Base-by-base conservation (phyloP, 2,888 invertebrate species). In the Eudemis profundana region DNA sequence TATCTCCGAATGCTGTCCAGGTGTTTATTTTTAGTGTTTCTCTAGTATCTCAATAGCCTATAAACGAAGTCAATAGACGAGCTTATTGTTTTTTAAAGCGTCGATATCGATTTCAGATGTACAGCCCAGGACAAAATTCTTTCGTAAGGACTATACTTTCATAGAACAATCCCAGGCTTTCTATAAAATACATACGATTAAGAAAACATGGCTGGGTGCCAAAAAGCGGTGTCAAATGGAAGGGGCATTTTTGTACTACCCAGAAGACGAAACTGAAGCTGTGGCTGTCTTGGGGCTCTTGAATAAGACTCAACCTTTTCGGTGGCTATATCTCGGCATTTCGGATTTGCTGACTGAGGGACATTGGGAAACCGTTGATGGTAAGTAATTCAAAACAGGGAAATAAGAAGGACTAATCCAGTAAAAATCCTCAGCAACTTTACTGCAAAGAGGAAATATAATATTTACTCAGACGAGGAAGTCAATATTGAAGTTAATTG, bases 311-410 rank as follows among this genome's bases (percentile, higher is more conserved):
- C 71, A 72, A 42, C 72, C 75, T 0, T 75, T 73, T n/a, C 14
- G 23, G 7, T 74, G 74, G 77, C 56, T 85, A 7, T 78, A 68
- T 40, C 64, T 87, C 36, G 88, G 87, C 0, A 67, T 86, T n/a
- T 82, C 83, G 0, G 79, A 81, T 29, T 70, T 78, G 46, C 29
- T 80, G 1, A 77, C 75, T 3, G 79, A 85, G 71, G 83, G 82
- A 63, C 78, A 82, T 8, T 87, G 80, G 69, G 79, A 80, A 67
- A 86, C 85, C 14, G 61, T 83, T 33, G 33, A 33, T 10, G 33
- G 33, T 33, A 8, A 33, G 33, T 33, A 33, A 8, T 8, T 33
- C 5, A 8, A 33, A 33, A 33, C 10, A 33, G 8, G 8, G 2
- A 29, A 4, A 0, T 29, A 27, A 1, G 27, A 27, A 8, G 7